Base-by-base conservation (phyloP, 2,888 invertebrate genomes). In the Oscheius sp. region DNA sequence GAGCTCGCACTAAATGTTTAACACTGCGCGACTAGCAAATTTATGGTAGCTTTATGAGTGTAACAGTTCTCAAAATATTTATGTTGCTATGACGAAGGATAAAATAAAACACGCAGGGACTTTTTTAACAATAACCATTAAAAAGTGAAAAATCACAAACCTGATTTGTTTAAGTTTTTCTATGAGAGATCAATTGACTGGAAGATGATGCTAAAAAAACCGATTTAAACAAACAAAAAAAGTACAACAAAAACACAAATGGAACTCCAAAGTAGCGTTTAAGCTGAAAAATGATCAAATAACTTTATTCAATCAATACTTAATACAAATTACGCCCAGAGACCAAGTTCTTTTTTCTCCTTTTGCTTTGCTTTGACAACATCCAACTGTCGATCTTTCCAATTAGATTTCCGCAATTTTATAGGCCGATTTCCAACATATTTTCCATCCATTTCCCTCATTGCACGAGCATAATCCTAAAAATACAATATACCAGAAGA, bases 391-490 rank as follows among this genome's bases (percentile, higher is more conserved):
- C 70, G 22, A 79, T 93, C 93, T 83, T 92, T 92, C 98, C 98
- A 99, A 0, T 92, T 92, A 86, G 96, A 96, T 88, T 98, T 98
- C 24, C 97, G 89, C 66, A 98, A 88, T 87, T 99, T 99, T 73
- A 98, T 98, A 0, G 98, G 98, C 41, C 98, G 90, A 85, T 96
- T 97, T 68, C 98, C 98, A 0, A 99, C 98, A 87, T 99, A 99
- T 68, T 95, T 92, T 20, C 97, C 98, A 87, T 99, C 97, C 94
- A 98, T 95, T 89, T 99, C 98, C 86, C 96, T 93, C 93, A 97
- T 97, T 8, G 98, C 98, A 82, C 93, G 92, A 63, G 95, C 95
- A 86, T 97, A 98, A 87, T 98, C 98, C 33, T 93, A n/a, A 44
- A 75, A 38, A 26, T 12, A n/a, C n/a, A n/a, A n/a, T n/a, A n/a